Conservation (phyloP, 1,140 invertebrate genomes). For the Trichogramma pretiosum region DNA sequence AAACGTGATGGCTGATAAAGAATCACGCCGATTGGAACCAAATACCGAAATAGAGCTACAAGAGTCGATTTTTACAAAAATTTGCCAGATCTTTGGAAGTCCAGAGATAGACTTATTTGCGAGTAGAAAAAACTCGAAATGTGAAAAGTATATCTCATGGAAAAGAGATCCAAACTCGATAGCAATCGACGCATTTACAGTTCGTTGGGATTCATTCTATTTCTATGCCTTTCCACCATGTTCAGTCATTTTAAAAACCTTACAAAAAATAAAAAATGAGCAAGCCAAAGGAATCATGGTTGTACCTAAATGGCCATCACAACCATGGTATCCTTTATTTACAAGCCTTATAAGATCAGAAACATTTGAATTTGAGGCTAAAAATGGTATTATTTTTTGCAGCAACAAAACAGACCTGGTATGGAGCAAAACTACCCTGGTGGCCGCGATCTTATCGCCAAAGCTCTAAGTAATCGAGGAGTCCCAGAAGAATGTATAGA, state of each 20-base stretch:
- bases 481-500: not conserved
- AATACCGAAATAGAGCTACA: constrained; percentile 1
- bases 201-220: constrained; percentile 13
- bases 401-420: constrained; percentile 4
- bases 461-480: not conserved
- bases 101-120: constrained; percentile 13
- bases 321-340: constrained; percentile 11
- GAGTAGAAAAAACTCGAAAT: constrained; percentile 10
- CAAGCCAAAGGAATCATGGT: constrained; percentile 13
- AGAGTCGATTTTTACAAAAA: not conserved
- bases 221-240: constrained; percentile 22
- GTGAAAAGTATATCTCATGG: not conserved
- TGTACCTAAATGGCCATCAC: constrained; percentile 6
- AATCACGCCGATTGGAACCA: constrained; percentile 1
- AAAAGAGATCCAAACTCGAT: not conserved
- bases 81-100: not conserved
- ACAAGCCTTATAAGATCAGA: not conserved
- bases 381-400: not conserved
- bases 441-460: not conserved
- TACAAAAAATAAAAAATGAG: constrained; percentile 15
- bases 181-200: constrained; percentile 15
- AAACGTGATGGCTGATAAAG: not conserved
- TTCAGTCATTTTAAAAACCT: constrained; percentile 16
- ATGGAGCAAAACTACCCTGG: not conserved
- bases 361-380: not conserved